A percentile compares a stretch with the other conserved stretches of the same genome.
Evolutionary conservation across 2,888 invertebrate genomes (phyloP).

Genomic region (Schizaphis graminum): DNA sequence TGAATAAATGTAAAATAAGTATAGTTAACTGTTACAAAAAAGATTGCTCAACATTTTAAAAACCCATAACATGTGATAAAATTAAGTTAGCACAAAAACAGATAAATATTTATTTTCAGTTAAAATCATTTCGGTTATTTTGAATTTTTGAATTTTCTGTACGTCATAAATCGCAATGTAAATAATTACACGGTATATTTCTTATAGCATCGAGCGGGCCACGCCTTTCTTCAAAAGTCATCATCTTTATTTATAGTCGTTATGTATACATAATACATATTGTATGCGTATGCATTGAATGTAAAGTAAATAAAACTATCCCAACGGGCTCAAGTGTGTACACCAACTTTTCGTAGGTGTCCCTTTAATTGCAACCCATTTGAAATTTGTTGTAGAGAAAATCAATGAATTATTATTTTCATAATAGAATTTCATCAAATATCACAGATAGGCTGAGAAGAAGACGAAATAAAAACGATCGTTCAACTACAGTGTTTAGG

Average conservation of each 20-base stretch:
- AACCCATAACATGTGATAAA: neutral
- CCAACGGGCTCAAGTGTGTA: neutral
- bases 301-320: constrained; percentile 3
- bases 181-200: neutral
- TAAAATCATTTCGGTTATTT: neutral
- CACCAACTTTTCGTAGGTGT: neutral
- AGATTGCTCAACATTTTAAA: neutral
- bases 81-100: neutral
- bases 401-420: neutral
- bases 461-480: too few relatives aligned
- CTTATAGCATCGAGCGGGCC: too few relatives aligned
- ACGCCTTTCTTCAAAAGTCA: neutral
- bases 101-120: neutral
- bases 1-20: neutral
- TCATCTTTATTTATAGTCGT: neutral
- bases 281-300: neutral
- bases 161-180: neutral
- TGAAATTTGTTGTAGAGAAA: neutral
- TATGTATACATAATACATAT: neutral
- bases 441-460: neutral
- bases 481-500: neutral
- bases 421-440: neutral
- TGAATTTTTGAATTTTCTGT: neutral
- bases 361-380: neutral
- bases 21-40: neutral